Percentiles rank a stretch among this genome's conserved stretches.
These are phyloP conservation scores for Drosophila nasuta DNA, from an alignment of 1,140 invertebrate species.

Conservation along the genomic window DNA sequence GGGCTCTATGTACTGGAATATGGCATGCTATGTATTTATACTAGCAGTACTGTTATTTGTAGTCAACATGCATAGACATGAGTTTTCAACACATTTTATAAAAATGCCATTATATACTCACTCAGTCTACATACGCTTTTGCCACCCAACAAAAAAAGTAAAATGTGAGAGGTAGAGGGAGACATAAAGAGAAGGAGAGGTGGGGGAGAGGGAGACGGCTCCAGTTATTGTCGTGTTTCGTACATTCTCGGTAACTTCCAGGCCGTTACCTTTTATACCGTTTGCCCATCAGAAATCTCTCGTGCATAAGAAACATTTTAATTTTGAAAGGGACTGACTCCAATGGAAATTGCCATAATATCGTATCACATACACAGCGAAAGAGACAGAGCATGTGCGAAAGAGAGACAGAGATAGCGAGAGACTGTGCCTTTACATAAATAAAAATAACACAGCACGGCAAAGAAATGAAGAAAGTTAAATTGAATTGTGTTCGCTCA, in stretches of 20 bases:
- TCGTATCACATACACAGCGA: conserved; percentile 55
- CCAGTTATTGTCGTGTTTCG: conserved; percentile 46
- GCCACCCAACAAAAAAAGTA: conserved; percentile 3
- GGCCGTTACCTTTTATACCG: conserved; percentile 74
- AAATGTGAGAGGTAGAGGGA: neutral
- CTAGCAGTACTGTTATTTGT: conserved; percentile 13
- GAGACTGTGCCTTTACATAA: conserved; percentile 47
- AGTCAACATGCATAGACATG: conserved; percentile 27
- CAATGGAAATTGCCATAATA: conserved; percentile 74
- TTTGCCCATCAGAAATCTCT: conserved; percentile 77
- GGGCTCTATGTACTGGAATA: conserved; percentile 8
- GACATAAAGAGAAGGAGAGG: neutral
- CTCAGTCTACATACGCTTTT: conserved; percentile 3
- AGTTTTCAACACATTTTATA: conserved; percentile 27
- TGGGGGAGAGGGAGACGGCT: conserved; percentile 4
- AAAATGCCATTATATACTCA: conserved; percentile 12
- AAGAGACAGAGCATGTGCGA: neutral
- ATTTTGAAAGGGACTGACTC: conserved; percentile 70
- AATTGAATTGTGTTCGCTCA: conserved; percentile 78
- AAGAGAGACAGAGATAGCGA: neutral
- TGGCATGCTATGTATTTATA: neutral
- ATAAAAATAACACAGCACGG: conserved; percentile 71
- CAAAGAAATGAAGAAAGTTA: conserved; percentile 77
- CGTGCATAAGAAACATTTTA: conserved; percentile 80
- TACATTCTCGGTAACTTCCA: conserved; percentile 70